Evolutionary conservation across 2,797 vertebrate genomes (phyloP), one percentile per base, ranked within the genome.

Genomic region (Rachycentron canadum): DNA sequence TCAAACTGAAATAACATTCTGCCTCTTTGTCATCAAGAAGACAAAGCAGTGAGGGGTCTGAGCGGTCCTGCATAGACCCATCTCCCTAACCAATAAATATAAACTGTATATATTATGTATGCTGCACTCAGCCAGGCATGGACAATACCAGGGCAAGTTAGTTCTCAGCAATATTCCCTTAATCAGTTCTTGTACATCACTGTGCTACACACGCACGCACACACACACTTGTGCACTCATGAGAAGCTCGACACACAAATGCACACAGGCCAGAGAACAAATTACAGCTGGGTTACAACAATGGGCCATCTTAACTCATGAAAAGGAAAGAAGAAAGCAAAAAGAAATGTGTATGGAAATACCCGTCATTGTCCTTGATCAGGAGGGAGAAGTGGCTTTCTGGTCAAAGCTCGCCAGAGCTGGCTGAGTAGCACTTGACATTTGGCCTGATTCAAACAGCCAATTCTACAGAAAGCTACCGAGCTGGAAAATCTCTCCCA

Each of bases 401-500:
- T 93, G 91, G 92, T 93, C 82, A 69, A 77, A 88, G 83, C 87
- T 80, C 79, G 66, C 73, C 67, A 77, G 84, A 92, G 90, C 87
- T 79, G 79, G 83, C 87, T 88, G 92, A 94, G 93, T 83, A 93
- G 90, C 93, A 93, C 93, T 94, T 94, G 93, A 95, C 94, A 94
- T 94, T 95, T 95, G 92, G 91, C 91, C 93, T 76, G 90, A 93
- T 93, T 94, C 92, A 93, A 94, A 94, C 89, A 92, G 92, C 88
- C 92, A 85, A 88, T 91, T 93, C 82, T 87, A 89, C 86, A 89
- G 84, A 88, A 91, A 92, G 82, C 89, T 88, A 88, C 86, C 67
- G 77, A 89, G 89, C 89, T 90, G 88, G 90, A 92, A 93, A 92
- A 87, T 87, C 87, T 91, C 88, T 86, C 61, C 59, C 75, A 61